Base-by-base conservation (phyloP, 2,888 invertebrate genomes). In the Drosophila testacea region DNA sequence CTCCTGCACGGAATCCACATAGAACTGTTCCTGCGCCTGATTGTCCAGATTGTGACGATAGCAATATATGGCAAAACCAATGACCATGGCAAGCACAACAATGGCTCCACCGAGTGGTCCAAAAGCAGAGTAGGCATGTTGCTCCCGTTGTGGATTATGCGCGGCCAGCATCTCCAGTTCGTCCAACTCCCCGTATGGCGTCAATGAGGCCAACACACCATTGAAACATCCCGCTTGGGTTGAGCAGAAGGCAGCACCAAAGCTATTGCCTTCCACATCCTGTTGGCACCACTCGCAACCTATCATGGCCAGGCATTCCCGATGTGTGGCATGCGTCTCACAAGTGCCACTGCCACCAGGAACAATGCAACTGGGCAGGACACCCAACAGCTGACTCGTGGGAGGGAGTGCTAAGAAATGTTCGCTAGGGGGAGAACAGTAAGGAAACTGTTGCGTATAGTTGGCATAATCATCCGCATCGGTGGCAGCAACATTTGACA, bases 221-320 rank as follows among this genome's bases (percentile, higher is more conserved):
- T 96, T 96, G 90, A 97, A 98, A 91, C 98, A 98, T 4, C 95
- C 94, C 4, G 95, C 94, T 88, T 97, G 95, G 2, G 96, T 94
- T 1, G 96, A 95, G 91, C 98, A 98, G 91, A 96, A 97, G 0
- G 97, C 95, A 6, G 94, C 92, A 1, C 94, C 92, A 16, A 97
- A 94, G 6, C 93, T 93, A 28, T 95, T 95, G 1, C 96, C 96
- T 88, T 97, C 96, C 6, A 95, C 93, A 88, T 97, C 96, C 64
- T 96, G 93, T 87, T 95, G 95, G 91, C 98, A 98, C 98, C 98
- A 98, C 91, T 98, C 97, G 92, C 98, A 98, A 63, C 97, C 97
- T 81, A 97, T 93, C 30, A 97, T 94, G 0, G 96, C 96, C 50
- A 94, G 90, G 88, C 96, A 96, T 54, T 95, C 94, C 1, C 94